Conservation (phyloP, 2,888 invertebrate genomes). For the Clusia tigrina region DNA sequence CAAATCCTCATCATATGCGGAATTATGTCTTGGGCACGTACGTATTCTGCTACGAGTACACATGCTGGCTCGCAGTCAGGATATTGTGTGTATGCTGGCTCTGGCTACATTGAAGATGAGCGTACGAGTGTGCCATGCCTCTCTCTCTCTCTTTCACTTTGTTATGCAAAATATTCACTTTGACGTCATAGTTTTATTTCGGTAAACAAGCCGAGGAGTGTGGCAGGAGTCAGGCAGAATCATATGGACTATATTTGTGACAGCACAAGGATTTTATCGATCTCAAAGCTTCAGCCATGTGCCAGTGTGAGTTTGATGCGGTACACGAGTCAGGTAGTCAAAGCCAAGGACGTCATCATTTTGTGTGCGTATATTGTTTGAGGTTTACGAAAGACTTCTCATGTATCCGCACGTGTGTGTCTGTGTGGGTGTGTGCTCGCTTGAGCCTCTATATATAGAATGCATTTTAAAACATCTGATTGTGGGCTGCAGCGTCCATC, state of each 20-base stretch:
- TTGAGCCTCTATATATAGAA: background rate
- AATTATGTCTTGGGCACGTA: background rate
- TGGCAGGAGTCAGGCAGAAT: background rate
- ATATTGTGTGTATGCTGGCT: too few relatives aligned
- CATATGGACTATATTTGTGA: background rate
- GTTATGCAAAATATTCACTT: background rate
- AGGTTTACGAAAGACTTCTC: too few relatives aligned
- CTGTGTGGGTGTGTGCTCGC: background rate
- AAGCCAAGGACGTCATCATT: constrained; percentile 8
- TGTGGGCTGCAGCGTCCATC: too few relatives aligned
- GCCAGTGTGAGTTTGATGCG: too few relatives aligned
- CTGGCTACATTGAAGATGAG: too few relatives aligned
- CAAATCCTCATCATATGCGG: too few relatives aligned
- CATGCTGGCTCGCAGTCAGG: too few relatives aligned
- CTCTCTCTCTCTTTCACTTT: too few relatives aligned
- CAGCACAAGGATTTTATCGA: too few relatives aligned
- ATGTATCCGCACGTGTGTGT: background rate
- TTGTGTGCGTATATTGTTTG: background rate
- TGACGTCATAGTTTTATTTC: constrained; percentile 11
- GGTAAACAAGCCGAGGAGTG: constrained; percentile 5
- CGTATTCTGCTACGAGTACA: too few relatives aligned
- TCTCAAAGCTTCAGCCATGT: too few relatives aligned
- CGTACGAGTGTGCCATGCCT: too few relatives aligned
- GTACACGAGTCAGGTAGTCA: background rate
- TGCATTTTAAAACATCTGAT: constrained; percentile 9